A percentile compares a stretch with the other conserved stretches of the same genome.
Evolutionary conservation across 2,113 vertebrate genomes (phyloP).

Genomic region (Rhinopomastus cyanomelas): DNA sequence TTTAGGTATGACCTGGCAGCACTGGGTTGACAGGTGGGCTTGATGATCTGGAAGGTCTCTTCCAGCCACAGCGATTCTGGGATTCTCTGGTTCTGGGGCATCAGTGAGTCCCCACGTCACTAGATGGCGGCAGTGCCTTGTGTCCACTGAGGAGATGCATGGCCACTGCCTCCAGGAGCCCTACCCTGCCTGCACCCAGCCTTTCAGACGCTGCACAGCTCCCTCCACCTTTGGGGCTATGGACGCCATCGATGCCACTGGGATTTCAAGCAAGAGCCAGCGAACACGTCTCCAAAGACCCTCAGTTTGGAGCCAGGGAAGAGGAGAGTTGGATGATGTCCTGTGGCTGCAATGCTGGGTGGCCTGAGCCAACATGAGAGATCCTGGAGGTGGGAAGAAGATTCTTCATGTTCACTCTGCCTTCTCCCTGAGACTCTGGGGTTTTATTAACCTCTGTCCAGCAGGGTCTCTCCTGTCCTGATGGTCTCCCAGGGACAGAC

Average conservation of each 20-base stretch:
- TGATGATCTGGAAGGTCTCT: no score
- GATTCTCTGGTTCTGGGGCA: no score
- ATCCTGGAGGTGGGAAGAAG: accelerated
- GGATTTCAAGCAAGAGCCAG: not conserved
- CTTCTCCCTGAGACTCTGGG: not conserved
- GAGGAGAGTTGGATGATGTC: not conserved
- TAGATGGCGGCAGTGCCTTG: constrained; percentile 43
- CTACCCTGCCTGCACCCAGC: not conserved
- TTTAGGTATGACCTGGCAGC: no score
- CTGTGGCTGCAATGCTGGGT: not conserved
- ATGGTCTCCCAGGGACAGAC: not conserved
- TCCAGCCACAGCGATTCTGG: no score
- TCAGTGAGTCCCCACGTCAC: not conserved
- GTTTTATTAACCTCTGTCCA: not conserved
- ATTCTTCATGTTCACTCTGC: not conserved
- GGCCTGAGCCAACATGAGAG: not conserved
- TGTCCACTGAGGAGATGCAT: not conserved
- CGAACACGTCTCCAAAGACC: not conserved
- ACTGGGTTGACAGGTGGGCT: no score
- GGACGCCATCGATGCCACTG: not conserved
- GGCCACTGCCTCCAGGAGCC: accelerated
- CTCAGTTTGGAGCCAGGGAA: not conserved
- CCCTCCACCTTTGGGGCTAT: not conserved
- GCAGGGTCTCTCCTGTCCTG: not conserved
- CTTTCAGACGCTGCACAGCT: not conserved